phyloP scores from a whole-genome alignment of 2,888 invertebrate species.

The Noctua pronuba region DNA sequence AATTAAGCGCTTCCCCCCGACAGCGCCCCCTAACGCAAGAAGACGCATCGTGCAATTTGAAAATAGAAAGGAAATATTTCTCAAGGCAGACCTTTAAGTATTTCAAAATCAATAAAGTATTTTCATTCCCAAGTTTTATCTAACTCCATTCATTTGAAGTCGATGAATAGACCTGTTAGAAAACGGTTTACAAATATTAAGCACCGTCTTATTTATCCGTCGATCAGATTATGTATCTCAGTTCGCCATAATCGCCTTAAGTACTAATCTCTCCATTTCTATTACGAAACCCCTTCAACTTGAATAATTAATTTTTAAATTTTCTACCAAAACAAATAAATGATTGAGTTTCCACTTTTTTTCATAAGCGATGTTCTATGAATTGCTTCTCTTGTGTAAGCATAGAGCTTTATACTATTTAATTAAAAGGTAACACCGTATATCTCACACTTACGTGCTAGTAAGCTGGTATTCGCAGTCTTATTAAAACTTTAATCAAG shows the following conservation, averaged over 20 bases:
- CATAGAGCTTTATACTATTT: slow-evolving; percentile 23
- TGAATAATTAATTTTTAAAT: slow-evolving; percentile 64
- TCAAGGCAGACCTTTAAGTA: neutral
- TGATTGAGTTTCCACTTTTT: slow-evolving; percentile 37
- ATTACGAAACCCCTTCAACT: slow-evolving; percentile 57
- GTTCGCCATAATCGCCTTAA: slow-evolving; percentile 70
- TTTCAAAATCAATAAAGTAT: slow-evolving; percentile 21
- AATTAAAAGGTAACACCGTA: slow-evolving; percentile 45
- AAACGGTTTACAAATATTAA: slow-evolving; percentile 69
- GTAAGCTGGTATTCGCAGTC: slow-evolving; percentile 40
- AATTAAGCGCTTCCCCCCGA: slow-evolving; percentile 32
- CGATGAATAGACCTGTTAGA: slow-evolving; percentile 41
- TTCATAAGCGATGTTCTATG: neutral
- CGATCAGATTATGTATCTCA: slow-evolving; percentile 70
- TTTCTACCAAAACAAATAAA: slow-evolving; percentile 48
- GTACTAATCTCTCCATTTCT: slow-evolving; percentile 65
- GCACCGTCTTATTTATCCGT: slow-evolving; percentile 64
- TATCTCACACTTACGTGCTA: slow-evolving; percentile 37
- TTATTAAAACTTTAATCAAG: slow-evolving; percentile 64
- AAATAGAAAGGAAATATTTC: slow-evolving; percentile 14
- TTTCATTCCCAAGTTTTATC: slow-evolving; percentile 6
- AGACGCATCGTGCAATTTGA: slow-evolving; percentile 10
- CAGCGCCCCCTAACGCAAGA: slow-evolving; percentile 15
- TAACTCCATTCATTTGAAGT: slow-evolving; percentile 56
- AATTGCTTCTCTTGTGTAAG: neutral